Evolutionary conservation across 35 echinoderm and acorn worm genomes (phyloP), one percentile per base, ranked within the genome.

Genomic region (Ophiothrix spiculata): DNA sequence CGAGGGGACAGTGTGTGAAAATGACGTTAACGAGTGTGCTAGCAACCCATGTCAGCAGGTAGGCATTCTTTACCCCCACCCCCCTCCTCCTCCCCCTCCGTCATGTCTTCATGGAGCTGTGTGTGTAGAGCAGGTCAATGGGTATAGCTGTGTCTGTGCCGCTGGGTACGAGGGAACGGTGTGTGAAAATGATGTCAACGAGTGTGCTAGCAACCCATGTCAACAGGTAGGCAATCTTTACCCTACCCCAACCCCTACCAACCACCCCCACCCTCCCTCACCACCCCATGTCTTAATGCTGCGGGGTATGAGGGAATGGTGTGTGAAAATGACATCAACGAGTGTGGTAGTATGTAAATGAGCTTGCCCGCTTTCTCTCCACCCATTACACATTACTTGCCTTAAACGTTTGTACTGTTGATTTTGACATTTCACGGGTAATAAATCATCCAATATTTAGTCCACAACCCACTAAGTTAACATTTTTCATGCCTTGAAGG

Each of bases 181-280:
- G 25, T 95, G 93, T 77, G 83, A 80, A 74, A 38, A 33, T 1
- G 40, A 91, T 38, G 84, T 76, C 25, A 85, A 95, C 37, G 85
- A 88, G 40, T 95, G 93, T 79, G 64, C 74, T 6, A 80, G 73
- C 60, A 46, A 31, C 56, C 93, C 93, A 4, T 95, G 93, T 90
- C 37, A 35, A 28, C 87, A 91, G 84, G 40, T 84, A 38, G 83
- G 84, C 11, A 80, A 79, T 15, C 91, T 88, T 77, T 38, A n/a
- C n/a, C n/a, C n/a, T n/a, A n/a, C n/a, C n/a, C n/a, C n/a, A n/a
- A n/a, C 17, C 8, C 69, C 85, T 63, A 14, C 83, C 0, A n/a
- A n/a, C n/a, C n/a, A n/a, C n/a, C n/a, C n/a, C n/a, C n/a, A n/a
- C n/a, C n/a, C n/a, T n/a, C n/a, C 87, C n/a, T 75, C 60, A 40